Percentiles rank a stretch among this genome's conserved stretches.
These are phyloP conservation scores for Iselma pallidipennis DNA, from an alignment of 2,888 invertebrate genomes.

Conservation along the genomic window DNA sequence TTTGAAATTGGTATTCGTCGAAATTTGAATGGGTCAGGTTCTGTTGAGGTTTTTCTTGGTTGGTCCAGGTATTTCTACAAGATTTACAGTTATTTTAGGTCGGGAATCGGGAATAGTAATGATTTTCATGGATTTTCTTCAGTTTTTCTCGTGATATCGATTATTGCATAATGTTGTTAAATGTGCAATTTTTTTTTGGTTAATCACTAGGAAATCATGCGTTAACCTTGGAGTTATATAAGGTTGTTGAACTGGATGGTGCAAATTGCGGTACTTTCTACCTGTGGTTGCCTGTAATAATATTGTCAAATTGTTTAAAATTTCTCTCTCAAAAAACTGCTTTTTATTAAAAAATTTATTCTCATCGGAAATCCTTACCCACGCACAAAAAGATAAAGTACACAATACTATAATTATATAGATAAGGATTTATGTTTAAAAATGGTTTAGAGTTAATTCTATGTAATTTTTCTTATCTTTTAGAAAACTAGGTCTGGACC, in stretches of 20 bases:
- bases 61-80: no score
- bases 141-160: neutral
- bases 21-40: no score
- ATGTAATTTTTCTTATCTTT: constrained; percentile 41
- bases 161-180: no score
- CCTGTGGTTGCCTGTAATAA: neutral
- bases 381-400: neutral
- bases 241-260: neutral
- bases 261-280: neutral
- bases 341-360: neutral
- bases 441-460: no score
- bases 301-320: no score
- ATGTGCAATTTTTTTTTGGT: neutral
- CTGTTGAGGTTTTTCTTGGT: no score
- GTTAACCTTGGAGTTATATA: neutral
- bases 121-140: neutral
- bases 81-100: no score
- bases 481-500: constrained; percentile 89
- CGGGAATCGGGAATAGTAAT: no score
- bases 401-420: no score
- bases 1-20: no score
- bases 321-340: no score
- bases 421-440: neutral
- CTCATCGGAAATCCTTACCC: neutral
- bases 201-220: neutral